Percentiles rank a stretch among this genome's conserved stretches.
Evolutionary conservation across 2,797 vertebrate genomes (phyloP).

Genomic region (Menidia menidia): DNA sequence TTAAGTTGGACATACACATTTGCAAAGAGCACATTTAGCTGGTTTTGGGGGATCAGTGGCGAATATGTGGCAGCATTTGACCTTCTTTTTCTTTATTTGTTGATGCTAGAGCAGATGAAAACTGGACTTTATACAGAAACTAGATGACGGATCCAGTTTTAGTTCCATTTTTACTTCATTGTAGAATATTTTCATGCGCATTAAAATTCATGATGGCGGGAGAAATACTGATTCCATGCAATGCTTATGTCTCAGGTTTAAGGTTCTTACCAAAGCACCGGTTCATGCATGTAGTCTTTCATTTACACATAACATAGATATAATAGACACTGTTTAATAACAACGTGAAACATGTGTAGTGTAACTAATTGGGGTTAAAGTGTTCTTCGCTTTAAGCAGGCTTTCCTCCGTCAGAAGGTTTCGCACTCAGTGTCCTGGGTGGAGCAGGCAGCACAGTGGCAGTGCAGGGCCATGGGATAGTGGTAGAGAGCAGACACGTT

Average conservation of each 20-base stretch:
- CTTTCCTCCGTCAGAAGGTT: constrained; percentile 70
- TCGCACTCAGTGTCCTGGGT: constrained; percentile 83
- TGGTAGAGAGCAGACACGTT: constrained; percentile 78
- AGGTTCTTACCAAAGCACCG: neutral
- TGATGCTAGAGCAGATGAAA: neutral
- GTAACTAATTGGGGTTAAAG: neutral
- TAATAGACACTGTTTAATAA: neutral
- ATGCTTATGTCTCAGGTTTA: neutral
- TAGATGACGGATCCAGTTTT: neutral
- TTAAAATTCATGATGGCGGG: neutral
- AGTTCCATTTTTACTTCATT: constrained; percentile 1
- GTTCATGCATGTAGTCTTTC: neutral
- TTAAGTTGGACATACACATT: neutral
- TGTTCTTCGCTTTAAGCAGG: neutral
- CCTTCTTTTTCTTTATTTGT: too few relatives aligned
- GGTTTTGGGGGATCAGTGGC: constrained; percentile 57
- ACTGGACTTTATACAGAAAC: neutral
- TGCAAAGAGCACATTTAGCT: constrained; percentile 34
- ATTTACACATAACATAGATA: neutral
- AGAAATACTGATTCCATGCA: neutral
- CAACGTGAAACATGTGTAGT: neutral
- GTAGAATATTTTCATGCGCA: neutral
- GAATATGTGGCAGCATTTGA: neutral
- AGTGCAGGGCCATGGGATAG: constrained; percentile 81
- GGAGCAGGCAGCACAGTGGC: constrained; percentile 81